A percentile compares a stretch with the other conserved stretches of the same genome.
Evolutionary conservation across 2,888 invertebrate species (phyloP).

Genomic region (Dryobota labecula): DNA sequence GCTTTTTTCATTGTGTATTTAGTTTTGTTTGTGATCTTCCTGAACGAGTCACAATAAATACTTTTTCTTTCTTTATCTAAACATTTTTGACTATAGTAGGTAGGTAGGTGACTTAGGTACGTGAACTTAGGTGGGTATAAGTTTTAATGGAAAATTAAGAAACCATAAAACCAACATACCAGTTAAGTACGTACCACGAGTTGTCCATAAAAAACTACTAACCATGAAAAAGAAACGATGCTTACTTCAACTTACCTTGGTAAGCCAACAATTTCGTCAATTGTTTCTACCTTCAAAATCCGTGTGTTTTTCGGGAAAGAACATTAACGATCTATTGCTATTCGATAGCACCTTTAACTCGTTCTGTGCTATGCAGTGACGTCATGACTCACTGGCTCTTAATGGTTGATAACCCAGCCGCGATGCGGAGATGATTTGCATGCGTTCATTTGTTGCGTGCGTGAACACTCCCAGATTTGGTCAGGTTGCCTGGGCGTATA

Average conservation of each 20-base stretch:
- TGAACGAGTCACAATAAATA: too few relatives aligned
- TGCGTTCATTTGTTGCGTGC: conserved; percentile 73
- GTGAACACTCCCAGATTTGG: conserved; percentile 78
- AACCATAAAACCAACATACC: conserved; percentile 34
- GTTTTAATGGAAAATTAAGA: conserved; percentile 19
- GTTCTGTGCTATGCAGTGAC: conserved; percentile 85
- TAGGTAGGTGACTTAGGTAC: background rate
- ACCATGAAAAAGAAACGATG: conserved; percentile 26
- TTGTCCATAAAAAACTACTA: conserved; percentile 22
- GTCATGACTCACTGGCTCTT: conserved; percentile 78
- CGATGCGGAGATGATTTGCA: conserved; percentile 77
- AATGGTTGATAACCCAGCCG: conserved; percentile 76
- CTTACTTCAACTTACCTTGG: conserved; percentile 15
- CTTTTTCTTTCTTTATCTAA: background rate
- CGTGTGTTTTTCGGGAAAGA: conserved; percentile 72
- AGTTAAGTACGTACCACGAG: conserved; percentile 18
- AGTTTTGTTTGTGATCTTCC: too few relatives aligned
- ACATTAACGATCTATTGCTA: too few relatives aligned
- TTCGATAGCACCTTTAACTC: conserved; percentile 84
- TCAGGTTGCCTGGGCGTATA: conserved; percentile 80
- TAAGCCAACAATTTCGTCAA: conserved; percentile 36
- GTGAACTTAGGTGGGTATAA: background rate
- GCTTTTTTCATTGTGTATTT: too few relatives aligned
- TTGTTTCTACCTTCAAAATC: conserved; percentile 44
- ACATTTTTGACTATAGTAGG: background rate